Evolutionary conservation across 2,113 vertebrate genomes (phyloP).

Genomic region (Andinoacara biseriatus): DNA sequence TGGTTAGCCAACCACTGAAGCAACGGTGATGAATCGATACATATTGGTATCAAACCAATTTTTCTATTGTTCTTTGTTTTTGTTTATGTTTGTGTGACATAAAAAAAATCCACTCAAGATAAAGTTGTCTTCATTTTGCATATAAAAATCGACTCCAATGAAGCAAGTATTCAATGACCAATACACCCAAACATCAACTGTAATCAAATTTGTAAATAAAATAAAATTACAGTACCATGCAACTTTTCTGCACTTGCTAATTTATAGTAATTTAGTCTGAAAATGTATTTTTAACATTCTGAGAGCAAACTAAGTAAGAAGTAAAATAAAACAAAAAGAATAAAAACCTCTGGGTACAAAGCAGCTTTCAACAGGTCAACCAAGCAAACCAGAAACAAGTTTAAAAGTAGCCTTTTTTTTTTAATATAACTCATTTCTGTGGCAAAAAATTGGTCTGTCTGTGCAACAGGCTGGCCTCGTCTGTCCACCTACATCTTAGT

Average conservation of each 20-base stretch:
- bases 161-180: neutral
- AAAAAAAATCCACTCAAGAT: neutral
- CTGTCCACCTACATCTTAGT: conserved; percentile 40
- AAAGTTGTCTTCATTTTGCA: no score
- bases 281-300: neutral
- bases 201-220: no score
- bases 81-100: neutral
- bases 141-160: neutral
- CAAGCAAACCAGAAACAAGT: conserved; percentile 2
- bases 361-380: neutral
- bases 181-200: neutral
- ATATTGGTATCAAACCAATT: neutral
- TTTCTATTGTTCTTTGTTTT: neutral
- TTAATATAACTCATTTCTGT: conserved; percentile 9
- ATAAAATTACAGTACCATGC: neutral
- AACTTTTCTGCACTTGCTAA: neutral
- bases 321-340: neutral
- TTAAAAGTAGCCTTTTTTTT: conserved; percentile 7
- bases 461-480: conserved; percentile 20
- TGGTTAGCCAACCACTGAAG: neutral
- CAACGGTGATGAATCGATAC: neutral
- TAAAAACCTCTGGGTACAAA: neutral
- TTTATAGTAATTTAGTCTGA: neutral
- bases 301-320: neutral
- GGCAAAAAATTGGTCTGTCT: neutral